phyloP scores from a whole-genome alignment of 2,888 invertebrate genomes.

The Eupeodes latifasciatus region DNA sequence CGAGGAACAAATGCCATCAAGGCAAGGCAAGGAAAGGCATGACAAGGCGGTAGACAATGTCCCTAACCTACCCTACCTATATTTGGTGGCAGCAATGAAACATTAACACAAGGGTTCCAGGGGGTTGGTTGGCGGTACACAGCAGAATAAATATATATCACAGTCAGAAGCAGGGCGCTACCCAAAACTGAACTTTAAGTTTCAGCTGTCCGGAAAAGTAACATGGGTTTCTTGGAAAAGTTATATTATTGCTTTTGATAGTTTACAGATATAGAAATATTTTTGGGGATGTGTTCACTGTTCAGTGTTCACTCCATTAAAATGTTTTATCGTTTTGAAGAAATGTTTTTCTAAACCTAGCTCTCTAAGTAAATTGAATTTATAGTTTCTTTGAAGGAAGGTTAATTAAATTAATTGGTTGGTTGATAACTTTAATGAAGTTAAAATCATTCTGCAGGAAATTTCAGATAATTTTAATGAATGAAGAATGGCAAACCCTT shows the following conservation, averaged over 20 bases:
- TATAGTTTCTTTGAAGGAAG: not conserved
- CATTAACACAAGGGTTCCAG: not conserved
- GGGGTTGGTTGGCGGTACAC: not conserved
- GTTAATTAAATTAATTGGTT: constrained; percentile 26
- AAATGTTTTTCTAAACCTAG: not conserved
- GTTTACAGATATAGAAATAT: not conserved
- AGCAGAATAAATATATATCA: not conserved
- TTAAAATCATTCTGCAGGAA: not conserved
- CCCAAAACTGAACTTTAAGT: constrained; percentile 50
- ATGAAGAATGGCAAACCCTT: not conserved
- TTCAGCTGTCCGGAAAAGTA: constrained; percentile 22
- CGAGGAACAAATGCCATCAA: constrained; percentile 33
- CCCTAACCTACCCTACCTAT: not conserved
- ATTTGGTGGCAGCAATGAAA: constrained; percentile 11
- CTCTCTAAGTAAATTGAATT: not conserved
- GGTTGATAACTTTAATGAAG: constrained; percentile 30
- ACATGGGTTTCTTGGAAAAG: constrained; percentile 21
- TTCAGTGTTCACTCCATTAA: not conserved
- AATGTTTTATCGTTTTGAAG: constrained; percentile 13
- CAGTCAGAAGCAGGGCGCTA: too few relatives aligned
- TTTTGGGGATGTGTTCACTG: not conserved
- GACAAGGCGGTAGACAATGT: too few relatives aligned
- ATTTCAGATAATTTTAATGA: not conserved
- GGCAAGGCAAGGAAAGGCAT: not conserved
- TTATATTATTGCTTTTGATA: constrained; percentile 32